Conservation (phyloP, 2,113 vertebrate species). For the Thunnus maccoyii region DNA sequence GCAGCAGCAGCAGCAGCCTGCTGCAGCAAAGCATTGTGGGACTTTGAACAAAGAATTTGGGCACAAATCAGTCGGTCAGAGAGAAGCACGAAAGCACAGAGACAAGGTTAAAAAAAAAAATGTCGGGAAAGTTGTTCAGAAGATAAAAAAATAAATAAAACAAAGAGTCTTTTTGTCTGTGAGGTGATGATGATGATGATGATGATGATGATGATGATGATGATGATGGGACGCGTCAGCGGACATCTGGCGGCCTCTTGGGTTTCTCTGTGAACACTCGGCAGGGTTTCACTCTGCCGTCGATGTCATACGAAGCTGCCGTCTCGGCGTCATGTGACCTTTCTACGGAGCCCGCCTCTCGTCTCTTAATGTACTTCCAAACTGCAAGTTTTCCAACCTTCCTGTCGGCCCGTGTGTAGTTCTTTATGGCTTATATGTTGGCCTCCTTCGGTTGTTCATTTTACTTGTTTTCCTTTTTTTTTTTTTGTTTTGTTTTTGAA, state of each 20-base stretch:
- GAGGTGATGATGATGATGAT: background rate
- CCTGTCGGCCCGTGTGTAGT: conserved; percentile 89
- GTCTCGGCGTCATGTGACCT: conserved; percentile 47
- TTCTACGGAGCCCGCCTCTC: conserved; percentile 76
- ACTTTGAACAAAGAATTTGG: conserved; percentile 76
- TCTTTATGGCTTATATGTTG: conserved; percentile 79
- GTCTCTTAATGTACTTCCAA: conserved; percentile 89
- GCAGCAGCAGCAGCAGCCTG: background rate
- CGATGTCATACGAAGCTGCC: conserved; percentile 54
- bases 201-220: background rate
- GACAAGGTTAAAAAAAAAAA: conserved; percentile 18
- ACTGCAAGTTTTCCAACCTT: conserved; percentile 89
- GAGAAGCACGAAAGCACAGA: background rate
- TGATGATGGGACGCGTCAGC: no score
- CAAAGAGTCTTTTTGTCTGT: background rate
- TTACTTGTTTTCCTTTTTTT: background rate
- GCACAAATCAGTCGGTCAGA: conserved; percentile 32
- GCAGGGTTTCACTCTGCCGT: conserved; percentile 9
- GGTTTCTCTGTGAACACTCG: background rate
- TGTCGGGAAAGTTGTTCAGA: background rate
- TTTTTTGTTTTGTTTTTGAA: conserved; percentile 56
- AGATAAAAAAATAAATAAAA: conserved; percentile 11
- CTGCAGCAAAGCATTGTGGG: conserved; percentile 63
- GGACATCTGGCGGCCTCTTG: background rate
- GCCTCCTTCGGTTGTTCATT: conserved; percentile 66